phyloP scores from a whole-genome alignment of 2,888 invertebrate genomes.

The Drosophila helvetica region DNA sequence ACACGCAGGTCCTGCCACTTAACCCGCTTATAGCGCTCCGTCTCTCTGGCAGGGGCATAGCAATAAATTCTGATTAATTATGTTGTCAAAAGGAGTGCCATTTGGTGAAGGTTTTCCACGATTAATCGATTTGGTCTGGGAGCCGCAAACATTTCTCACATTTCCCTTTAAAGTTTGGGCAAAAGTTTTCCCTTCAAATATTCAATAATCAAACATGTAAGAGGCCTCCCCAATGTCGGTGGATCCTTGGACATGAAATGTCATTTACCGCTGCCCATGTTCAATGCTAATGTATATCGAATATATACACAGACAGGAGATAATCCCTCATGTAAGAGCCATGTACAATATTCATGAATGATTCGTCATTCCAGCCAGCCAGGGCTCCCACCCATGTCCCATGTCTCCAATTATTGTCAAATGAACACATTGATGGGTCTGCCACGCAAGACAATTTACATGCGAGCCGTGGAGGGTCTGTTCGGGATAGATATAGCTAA shows the following conservation, averaged over 20 bases:
- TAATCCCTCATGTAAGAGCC: slow-evolving; percentile 19
- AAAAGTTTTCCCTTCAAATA: neutral
- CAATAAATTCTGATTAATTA: slow-evolving; percentile 13
- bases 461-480: slow-evolving; percentile 17
- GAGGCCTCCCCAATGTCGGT: neutral
- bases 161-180: neutral
- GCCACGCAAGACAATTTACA: slow-evolving; percentile 53
- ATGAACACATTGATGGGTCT: slow-evolving; percentile 44
- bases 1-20: slow-evolving; percentile 96
- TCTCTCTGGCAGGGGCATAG: slow-evolving; percentile 86
- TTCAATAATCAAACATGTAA: neutral
- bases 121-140: neutral
- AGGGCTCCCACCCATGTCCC: neutral
- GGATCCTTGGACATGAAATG: neutral
- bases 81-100: neutral
- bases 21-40: slow-evolving; percentile 91
- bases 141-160: neutral
- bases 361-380: slow-evolving; percentile 37
- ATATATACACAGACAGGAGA: slow-evolving; percentile 14
- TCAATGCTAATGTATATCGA: neutral
- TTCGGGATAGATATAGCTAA: too few relatives aligned
- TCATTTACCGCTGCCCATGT: neutral
- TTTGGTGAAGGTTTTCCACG: neutral
- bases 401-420: slow-evolving; percentile 54
- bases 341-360: slow-evolving; percentile 19